Evolutionary conservation across 2,113 vertebrate species (phyloP).

Genomic region (Psophia crepitans): DNA sequence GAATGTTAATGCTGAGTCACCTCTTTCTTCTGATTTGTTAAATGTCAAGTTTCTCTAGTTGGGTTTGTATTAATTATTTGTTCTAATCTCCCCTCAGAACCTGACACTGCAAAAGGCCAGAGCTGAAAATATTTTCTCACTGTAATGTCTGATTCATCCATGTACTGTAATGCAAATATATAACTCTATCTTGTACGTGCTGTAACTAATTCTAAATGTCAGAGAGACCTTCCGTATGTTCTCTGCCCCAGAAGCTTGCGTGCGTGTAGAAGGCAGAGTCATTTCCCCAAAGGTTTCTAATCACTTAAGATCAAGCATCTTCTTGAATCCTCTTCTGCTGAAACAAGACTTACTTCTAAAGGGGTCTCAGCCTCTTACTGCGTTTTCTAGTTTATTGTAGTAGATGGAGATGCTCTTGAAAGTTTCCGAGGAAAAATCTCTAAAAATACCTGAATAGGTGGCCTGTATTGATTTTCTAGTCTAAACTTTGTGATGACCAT

Average conservation of each 20-base stretch:
- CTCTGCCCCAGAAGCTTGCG: neutral
- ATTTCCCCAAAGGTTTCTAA: neutral
- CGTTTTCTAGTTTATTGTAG: neutral
- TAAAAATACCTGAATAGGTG: neutral
- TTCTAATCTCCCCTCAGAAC: neutral
- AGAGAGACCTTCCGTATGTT: neutral
- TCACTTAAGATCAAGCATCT: neutral
- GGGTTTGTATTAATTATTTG: slow-evolving; percentile 14
- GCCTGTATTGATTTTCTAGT: neutral
- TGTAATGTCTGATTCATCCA: slow-evolving; percentile 15
- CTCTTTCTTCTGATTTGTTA: slow-evolving; percentile 3
- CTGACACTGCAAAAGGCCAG: slow-evolving; percentile 21
- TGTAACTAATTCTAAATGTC: slow-evolving; percentile 1
- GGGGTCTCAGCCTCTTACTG: neutral
- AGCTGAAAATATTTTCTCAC: slow-evolving; percentile 5
- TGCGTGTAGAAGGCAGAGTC: neutral
- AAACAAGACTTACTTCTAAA: neutral
- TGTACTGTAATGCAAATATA: neutral
- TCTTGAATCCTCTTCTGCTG: neutral
- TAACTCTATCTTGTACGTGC: neutral
- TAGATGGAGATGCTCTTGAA: neutral
- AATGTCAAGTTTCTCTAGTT: slow-evolving; percentile 3
- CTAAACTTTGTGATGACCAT: neutral
- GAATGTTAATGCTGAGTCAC: neutral
- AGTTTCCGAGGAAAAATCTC: neutral